phyloP scores from a whole-genome alignment of 2,888 invertebrate species.

The Ernsta delagoae region DNA sequence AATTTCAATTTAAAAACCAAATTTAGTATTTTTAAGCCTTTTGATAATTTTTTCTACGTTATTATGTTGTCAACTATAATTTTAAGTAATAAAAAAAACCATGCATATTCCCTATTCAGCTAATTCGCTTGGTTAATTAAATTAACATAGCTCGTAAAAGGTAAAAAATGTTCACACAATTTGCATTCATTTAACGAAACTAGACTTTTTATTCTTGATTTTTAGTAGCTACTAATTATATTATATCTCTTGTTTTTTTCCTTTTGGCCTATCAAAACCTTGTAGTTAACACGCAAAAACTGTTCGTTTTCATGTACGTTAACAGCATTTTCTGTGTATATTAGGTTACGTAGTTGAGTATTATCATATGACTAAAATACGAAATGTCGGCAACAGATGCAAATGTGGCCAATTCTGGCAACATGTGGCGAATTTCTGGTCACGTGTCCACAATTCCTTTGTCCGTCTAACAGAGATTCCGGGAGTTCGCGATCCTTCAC shows the following conservation, averaged over 20 bases:
- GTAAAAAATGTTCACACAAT: not conserved
- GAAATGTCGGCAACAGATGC: not conserved
- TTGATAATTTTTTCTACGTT: no score
- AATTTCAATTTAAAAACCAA: no score
- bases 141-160: not conserved
- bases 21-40: no score
- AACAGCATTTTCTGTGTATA: no score
- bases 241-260: not conserved
- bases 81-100: no score
- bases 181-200: not conserved
- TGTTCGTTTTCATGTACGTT: no score
- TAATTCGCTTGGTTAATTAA: not conserved
- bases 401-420: conserved; percentile 6
- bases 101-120: no score
- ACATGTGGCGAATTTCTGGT: conserved; percentile 39
- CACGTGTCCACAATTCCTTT: conserved; percentile 51
- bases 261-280: no score
- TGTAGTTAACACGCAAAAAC: no score
- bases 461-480: conserved; percentile 57
- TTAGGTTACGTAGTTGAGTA: no score
- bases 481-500: conserved; percentile 55
- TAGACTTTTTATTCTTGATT: not conserved
- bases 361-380: not conserved
- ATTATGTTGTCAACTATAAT: no score
- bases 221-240: not conserved